Evolutionary conservation across 2,113 vertebrate species (phyloP), one percentile per base, ranked within the genome.

Genomic region (Chlamydotis undulata): DNA sequence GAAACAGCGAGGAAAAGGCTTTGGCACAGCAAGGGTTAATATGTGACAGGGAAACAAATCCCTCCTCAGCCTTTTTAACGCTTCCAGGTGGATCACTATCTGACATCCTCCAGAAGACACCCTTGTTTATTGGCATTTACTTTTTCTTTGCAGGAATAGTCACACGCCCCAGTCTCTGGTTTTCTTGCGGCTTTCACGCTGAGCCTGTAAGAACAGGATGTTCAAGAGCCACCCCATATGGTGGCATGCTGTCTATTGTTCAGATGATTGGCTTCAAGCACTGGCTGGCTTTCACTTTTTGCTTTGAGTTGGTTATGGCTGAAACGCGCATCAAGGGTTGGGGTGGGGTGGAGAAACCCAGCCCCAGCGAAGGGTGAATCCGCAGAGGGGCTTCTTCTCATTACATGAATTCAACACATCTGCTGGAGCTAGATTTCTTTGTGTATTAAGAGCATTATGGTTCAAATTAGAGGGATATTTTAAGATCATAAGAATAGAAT

Each of bases 401-500:
- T 96, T 97, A 93, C 18, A 86, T 92, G 83, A 87, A 97, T 94
- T 96, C 96, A 94, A 93, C 59, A 96, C 95, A 98, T 96, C 96
- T 97, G 96, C 69, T 31, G 33, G 59, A 95, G 80, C 82, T 95
- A 68, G 61, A 90, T 96, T 95, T 98, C 96, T 97, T 97, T 95
- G 89, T 97, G 85, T 87, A 93, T 87, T 97, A 92, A 59, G 77
- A 56, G n/a, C 89, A 59, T 94, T 95, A 96, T 98, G 93, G 96
- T 98, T 98, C 85, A 97, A 97, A 97, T 97, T 97, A 96, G 71
- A 79, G 65, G 76, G 92, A 95, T 97, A 98, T 97, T 98, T 97
- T 97, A 93, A 97, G 95, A 96, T 90, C 95, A 93, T 95, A 97
- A 97, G 96, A 93, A 96, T 31, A 94, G 85, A 97, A 95, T 87